phyloP scores from a whole-genome alignment of 2,888 invertebrate genomes.

The Stenodera caucasica region DNA sequence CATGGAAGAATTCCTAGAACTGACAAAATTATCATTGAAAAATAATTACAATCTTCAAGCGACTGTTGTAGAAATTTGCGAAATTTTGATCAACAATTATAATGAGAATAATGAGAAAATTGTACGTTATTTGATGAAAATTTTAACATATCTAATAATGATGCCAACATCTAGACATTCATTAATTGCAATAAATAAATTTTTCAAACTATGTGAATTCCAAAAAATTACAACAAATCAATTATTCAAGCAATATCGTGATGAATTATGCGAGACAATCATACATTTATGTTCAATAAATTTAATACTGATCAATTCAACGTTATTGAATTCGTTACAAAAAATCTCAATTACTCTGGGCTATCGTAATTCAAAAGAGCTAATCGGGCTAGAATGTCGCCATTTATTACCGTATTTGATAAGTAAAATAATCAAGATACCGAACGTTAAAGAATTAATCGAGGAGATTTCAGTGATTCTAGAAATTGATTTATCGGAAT shows the following conservation, averaged over 20 bases:
- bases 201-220: slow-evolving; percentile 61
- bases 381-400: slow-evolving; percentile 69
- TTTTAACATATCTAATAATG: slow-evolving; percentile 65
- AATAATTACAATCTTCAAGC: slow-evolving; percentile 61
- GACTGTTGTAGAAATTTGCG: slow-evolving; percentile 54
- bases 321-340: slow-evolving; percentile 62
- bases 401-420: slow-evolving; percentile 68
- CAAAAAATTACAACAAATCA: slow-evolving; percentile 61
- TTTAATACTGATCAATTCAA: slow-evolving; percentile 59
- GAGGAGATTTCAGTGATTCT: slow-evolving; percentile 65
- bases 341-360: slow-evolving; percentile 69
- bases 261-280: slow-evolving; percentile 61
- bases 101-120: slow-evolving; percentile 52
- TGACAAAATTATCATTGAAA: slow-evolving; percentile 58
- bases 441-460: slow-evolving; percentile 63
- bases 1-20: slow-evolving; percentile 56
- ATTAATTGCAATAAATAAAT: slow-evolving; percentile 61
- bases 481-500: slow-evolving; percentile 62
- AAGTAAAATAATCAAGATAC: slow-evolving; percentile 61
- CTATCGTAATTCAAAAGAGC: slow-evolving; percentile 69
- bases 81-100: slow-evolving; percentile 58
- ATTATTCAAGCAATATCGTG: slow-evolving; percentile 66
- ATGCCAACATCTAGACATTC: slow-evolving; percentile 63
- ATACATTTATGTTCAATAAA: slow-evolving; percentile 65
- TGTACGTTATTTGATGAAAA: slow-evolving; percentile 57